Evolutionary conservation across 2,888 invertebrate genomes (phyloP).

Genomic region (Standfussiana lucernea): DNA sequence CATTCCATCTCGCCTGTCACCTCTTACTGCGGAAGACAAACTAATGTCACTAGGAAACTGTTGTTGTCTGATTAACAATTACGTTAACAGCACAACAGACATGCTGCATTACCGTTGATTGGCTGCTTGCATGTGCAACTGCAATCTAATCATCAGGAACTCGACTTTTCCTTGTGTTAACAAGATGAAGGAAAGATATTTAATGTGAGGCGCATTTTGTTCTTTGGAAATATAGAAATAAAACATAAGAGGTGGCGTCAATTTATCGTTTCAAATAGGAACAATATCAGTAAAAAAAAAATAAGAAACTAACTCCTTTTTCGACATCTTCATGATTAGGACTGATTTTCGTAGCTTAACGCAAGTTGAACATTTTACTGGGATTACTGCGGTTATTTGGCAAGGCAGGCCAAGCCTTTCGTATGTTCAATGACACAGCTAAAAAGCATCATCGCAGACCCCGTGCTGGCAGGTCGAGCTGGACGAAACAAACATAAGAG

Average conservation of each 20-base stretch:
- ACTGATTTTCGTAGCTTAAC: no score
- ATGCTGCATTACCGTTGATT: slow-evolving; percentile 35
- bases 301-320: neutral
- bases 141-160: slow-evolving; percentile 45
- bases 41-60: slow-evolving; percentile 42
- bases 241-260: neutral
- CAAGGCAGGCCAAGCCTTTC: no score
- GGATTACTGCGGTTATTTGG: no score
- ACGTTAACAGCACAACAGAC: slow-evolving; percentile 26
- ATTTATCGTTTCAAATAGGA: neutral
- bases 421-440: neutral
- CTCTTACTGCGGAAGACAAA: slow-evolving; percentile 50
- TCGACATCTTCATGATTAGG: neutral
- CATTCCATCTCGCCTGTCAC: slow-evolving; percentile 14
- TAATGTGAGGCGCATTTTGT: neutral
- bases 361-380: neutral
- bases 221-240: neutral
- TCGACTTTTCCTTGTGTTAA: slow-evolving; percentile 26
- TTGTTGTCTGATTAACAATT: slow-evolving; percentile 25
- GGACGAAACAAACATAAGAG: neutral
- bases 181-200: slow-evolving; percentile 26
- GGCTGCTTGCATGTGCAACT: slow-evolving; percentile 34
- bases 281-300: neutral
- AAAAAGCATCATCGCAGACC: neutral
- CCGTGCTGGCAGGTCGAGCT: neutral